These are phyloP conservation scores for Drosophila flavopinicola DNA, from an alignment of 2,888 invertebrate genomes.

Conservation along the genomic window DNA sequence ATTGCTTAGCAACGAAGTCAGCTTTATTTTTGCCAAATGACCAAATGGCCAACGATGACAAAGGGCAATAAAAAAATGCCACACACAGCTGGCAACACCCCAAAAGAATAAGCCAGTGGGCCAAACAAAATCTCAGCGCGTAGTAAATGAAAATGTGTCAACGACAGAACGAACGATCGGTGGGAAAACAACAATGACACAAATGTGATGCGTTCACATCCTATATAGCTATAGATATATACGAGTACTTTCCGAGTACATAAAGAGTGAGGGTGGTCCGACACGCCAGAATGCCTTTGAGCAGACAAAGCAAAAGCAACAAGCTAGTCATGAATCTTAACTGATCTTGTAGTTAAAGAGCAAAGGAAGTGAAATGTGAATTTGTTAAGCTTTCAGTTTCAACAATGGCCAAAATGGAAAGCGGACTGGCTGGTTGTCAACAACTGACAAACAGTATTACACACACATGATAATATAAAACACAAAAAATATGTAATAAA, in stretches of 20 bases:
- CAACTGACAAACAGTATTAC: constrained; percentile 47
- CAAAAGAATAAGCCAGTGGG: constrained; percentile 38
- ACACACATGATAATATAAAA: constrained; percentile 1
- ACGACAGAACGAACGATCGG: no score
- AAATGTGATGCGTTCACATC: constrained; percentile 11
- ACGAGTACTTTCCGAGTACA: constrained; percentile 11
- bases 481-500: constrained; percentile 34
- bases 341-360: constrained; percentile 39
- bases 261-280: constrained; percentile 54
- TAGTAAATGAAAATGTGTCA: constrained; percentile 48
- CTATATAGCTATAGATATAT: constrained; percentile 18
- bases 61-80: constrained; percentile 61
- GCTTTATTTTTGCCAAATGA: constrained; percentile 35
- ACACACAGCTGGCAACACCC: constrained; percentile 26
- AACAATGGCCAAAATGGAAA: constrained; percentile 71
- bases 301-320: constrained; percentile 22
- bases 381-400: constrained; percentile 64
- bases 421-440: constrained; percentile 51
- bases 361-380: constrained; percentile 72
- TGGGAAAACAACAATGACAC: constrained; percentile 52
- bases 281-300: constrained; percentile 63
- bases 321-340: constrained; percentile 54
- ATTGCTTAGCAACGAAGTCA: constrained; percentile 36
- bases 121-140: constrained; percentile 20
- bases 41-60: constrained; percentile 32